Evolutionary conservation across 2,888 invertebrate species (phyloP), one percentile per base, ranked within the genome.

Genomic region (Cephus rjabovi): DNA sequence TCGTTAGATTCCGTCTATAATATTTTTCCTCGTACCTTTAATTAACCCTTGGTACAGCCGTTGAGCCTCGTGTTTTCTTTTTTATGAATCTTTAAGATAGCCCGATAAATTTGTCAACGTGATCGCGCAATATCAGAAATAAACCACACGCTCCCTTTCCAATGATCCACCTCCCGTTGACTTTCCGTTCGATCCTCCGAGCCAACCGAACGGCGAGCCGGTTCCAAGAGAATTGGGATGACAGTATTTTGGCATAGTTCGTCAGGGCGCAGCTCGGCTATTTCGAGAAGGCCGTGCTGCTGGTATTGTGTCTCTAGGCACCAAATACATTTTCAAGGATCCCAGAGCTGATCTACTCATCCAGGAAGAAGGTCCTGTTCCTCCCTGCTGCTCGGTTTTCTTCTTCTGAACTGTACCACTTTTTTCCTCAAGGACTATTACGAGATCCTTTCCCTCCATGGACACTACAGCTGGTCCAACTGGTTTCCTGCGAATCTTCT

Each of bases 211-310:
- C 31, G 4, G 30, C 12, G 11, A 76, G 74, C 73, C 30, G 56
- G 84, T 83, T 84, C 83, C 81, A 84, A 84, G 83, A 86, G 85
- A 85, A 87, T 15, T 1, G 4, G 87, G 86, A 86, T 84, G 88
- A 70, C 87, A 89, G 89, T 90, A 90, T 90, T 90, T 90, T 89
- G 83, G 87, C 87, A 86, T 81, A 85, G 86, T 87, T 85, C 84
- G 1, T 40, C 73, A 85, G 86, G 86, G 87, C 87, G 83, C 87
- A 82, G 86, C 86, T 87, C 80, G 85, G 89, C 89, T 90, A 90
- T 90, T 90, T 90, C 85, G 85, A 89, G 90, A 90, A 89, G 87
- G 88, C 87, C 87, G 78, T 80, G 81, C 85, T 83, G 84, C 86
- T 85, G 80, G 86, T 86, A 87, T 84, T 88, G 86, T 87, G 83